Base-by-base conservation (phyloP, 1,140 invertebrate species). In the Spodoptera litura region DNA sequence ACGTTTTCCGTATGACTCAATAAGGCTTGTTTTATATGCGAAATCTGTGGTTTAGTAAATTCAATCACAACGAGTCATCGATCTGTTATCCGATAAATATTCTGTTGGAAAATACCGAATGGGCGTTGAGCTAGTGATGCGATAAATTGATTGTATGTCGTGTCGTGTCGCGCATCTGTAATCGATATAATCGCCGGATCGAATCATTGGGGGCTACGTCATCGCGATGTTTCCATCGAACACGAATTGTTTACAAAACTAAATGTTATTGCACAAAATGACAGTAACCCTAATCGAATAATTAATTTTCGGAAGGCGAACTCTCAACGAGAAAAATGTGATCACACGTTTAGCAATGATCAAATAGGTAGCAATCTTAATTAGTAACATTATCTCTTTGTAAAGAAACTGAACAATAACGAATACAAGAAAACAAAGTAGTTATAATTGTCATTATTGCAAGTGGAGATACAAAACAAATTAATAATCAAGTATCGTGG, bases 101-200 rank as follows among this genome's bases (percentile, higher is more conserved):
- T 80, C 66, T 38, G 66, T 61, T 59, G 79, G 73, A 77, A 80
- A 80, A 80, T 77, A 74, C 76, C 75, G 27, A 78, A 74, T 61
- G 76, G 38, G 53, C 44, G 68, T 62, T 51, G 59, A 53, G 49
- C 27, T 62, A 64, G 58, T 75, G 73, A 75, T 75, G 59, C 74
- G 74, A 66, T 81, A 78, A 81, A 81, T 81, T 75, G 79, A 81
- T 81, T 72, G 75, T 44, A 53, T 66, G 70, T 68, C 79, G 64
- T 52, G 56, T 66, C 79, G 79, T 81, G 75, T 73, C 52, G 59
- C 58, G 79, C 74, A 81, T 81, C 58, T 59, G 49, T 78, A 78
- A 81, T 81, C 68, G 73, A 71, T 77, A 49, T 56, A 75, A 68
- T 75, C 72, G 78, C 27, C 71, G 55, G 25, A 58, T 75, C 52